Percentiles rank a stretch among this genome's conserved stretches.
These are phyloP conservation scores for Lepidocyrtinus sp. DNA, from an alignment of 2,888 invertebrate genomes.

Conservation along the genomic window DNA sequence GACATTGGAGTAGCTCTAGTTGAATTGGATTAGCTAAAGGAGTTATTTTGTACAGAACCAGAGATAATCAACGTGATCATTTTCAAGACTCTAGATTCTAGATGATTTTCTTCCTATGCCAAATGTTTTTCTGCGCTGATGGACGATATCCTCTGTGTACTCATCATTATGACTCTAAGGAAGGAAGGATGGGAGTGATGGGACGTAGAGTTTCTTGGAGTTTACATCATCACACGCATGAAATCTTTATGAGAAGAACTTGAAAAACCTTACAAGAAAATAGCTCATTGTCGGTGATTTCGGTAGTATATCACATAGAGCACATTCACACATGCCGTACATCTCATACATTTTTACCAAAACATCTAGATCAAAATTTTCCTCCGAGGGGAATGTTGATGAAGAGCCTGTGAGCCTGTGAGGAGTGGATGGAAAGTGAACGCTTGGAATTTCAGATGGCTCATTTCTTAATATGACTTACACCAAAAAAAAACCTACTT, in stretches of 20 bases:
- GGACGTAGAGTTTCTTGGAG: too few species aligned
- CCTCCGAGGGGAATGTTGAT: slow-evolving; percentile 3
- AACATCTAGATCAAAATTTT: too few species aligned
- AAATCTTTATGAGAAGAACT: slow-evolving; percentile 59
- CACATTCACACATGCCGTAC: slow-evolving; percentile 47
- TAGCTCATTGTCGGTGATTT: slow-evolving; percentile 61
- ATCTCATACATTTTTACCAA: slow-evolving; percentile 37
- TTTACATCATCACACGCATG: slow-evolving; percentile 61
- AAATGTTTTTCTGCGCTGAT: slow-evolving; percentile 58
- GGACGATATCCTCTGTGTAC: slow-evolving; percentile 60
- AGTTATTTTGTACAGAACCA: too few species aligned
- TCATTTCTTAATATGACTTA: slow-evolving; percentile 57
- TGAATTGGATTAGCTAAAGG: too few species aligned
- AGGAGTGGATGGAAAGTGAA: slow-evolving; percentile 63
- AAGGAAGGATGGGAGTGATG: too few species aligned
- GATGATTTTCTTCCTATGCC: too few species aligned
- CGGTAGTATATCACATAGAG: slow-evolving; percentile 50
- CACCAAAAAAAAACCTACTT: too few species aligned
- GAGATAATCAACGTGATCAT: too few species aligned
- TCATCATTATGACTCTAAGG: slow-evolving; percentile 50
- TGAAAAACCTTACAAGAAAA: too few species aligned
- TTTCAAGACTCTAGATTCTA: too few species aligned
- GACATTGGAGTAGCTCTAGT: too few species aligned
- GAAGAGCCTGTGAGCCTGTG: slow-evolving; percentile 31
- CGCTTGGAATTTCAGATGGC: slow-evolving; percentile 67